phyloP scores from a whole-genome alignment of 2,888 invertebrate species.

The Taphrorychus bicolor region DNA sequence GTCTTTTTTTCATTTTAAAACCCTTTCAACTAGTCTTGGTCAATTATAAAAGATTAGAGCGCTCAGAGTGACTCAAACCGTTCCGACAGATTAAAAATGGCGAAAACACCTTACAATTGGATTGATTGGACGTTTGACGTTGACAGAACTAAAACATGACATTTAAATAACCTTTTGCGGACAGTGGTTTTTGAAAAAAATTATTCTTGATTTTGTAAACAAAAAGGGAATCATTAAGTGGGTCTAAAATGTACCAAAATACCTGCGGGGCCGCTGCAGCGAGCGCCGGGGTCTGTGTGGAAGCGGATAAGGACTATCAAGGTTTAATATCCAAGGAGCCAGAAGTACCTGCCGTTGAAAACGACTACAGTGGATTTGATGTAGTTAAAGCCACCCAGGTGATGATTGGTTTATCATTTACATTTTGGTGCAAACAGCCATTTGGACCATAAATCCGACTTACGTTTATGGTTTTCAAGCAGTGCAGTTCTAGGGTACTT shows the following conservation, averaged over 20 bases:
- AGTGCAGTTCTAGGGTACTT: too few species aligned
- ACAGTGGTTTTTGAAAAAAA: background rate
- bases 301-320: constrained; percentile 69
- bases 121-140: too few species aligned
- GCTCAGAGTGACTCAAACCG: too few species aligned
- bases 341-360: constrained; percentile 69
- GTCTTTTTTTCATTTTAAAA: too few species aligned
- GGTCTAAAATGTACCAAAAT: constrained; percentile 69
- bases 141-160: background rate
- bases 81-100: too few species aligned
- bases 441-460: background rate
- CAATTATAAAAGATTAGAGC: too few species aligned
- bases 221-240: constrained; percentile 13
- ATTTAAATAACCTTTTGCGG: background rate
- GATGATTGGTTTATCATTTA: constrained; percentile 31
- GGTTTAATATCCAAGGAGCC: constrained; percentile 69
- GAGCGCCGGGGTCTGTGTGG: constrained; percentile 67
- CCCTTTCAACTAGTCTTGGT: too few species aligned
- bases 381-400: constrained; percentile 95
- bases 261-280: constrained; percentile 77
- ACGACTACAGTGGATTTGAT: constrained; percentile 84
- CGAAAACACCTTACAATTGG: background rate
- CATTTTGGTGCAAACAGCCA: background rate
- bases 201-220: constrained; percentile 23
- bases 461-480: too few species aligned